Base-by-base conservation (phyloP, 2,888 invertebrate genomes). In the Bombylius discolor region DNA sequence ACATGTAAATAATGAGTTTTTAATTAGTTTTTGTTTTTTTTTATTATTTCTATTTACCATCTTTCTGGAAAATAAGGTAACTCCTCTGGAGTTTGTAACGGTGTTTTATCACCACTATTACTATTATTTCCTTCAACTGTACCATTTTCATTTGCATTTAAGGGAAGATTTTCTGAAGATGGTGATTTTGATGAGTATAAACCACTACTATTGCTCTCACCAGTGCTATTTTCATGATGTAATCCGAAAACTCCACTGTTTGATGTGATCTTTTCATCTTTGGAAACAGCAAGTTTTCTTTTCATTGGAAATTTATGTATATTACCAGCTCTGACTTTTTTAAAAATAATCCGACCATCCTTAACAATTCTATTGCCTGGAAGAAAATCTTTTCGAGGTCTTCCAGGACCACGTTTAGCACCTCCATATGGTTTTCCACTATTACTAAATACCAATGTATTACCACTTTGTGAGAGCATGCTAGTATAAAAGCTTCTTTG, bases 41-140 rank as follows among this genome's bases (percentile, higher is more conserved):
- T n/a, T 12, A 32, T 12, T 47, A 49, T 39, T 53, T 48, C 9
- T 8, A 55, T 39, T 50, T 44, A 62, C 65, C 87, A 89, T 74
- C 86, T 87, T 70, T 91, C 90, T 50, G 84, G 83, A 74, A 84
- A 85, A 67, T 85, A 88, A 36, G 89, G 87, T 60, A 85, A 81
- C 69, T 87, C 87, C 67, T 89, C 89, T 32, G 83, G 81, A 13
- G 83, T 81, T 56, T 82, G 81, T 47, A 31, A 9, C 9, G 23
- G 31, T 11, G 5, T 47, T 47, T 31, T 31, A 31, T 47, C 47
- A 47, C 9, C 31, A 48, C 51, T 50, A 23, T 53, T 48, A 48
- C 51, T 50, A 23, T 53, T 48, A 32, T 33, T 46, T 31, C 33
- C 44, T 44, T 45, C 51, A 34, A 42, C 12, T 31, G 44, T 51